Evolutionary conservation across 2,113 vertebrate genomes (phyloP).

Genomic region (Oryzias woworae): DNA sequence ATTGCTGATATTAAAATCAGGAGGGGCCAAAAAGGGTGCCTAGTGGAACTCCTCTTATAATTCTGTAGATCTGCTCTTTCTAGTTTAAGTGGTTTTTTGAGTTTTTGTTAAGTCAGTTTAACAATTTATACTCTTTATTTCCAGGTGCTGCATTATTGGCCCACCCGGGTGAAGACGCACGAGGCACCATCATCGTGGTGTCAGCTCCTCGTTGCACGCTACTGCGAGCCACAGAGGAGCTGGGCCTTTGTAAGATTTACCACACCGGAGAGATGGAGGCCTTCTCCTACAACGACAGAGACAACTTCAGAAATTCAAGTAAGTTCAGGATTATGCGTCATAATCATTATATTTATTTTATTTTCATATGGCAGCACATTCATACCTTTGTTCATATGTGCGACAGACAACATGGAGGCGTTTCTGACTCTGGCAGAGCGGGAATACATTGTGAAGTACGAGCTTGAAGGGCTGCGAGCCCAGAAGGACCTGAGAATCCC

Average conservation of each 20-base stretch:
- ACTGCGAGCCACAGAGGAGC: slow-evolving; percentile 70
- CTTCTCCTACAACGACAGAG: slow-evolving; percentile 74
- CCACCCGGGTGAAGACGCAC: slow-evolving; percentile 78
- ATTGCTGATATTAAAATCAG: no score
- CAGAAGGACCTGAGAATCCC: slow-evolving; percentile 73
- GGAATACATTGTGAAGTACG: slow-evolving; percentile 78
- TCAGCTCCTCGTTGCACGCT: slow-evolving; percentile 78
- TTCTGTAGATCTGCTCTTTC: no score
- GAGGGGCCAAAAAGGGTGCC: no score
- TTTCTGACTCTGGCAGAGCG: slow-evolving; percentile 80
- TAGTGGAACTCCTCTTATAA: no score
- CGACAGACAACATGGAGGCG: slow-evolving; percentile 74
- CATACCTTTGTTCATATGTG: neutral
- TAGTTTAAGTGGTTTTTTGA: neutral
- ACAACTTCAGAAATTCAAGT: slow-evolving; percentile 77
- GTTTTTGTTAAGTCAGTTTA: no score
- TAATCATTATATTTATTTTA: neutral
- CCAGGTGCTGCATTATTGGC: slow-evolving; percentile 75
- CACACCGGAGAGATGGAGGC: slow-evolving; percentile 67
- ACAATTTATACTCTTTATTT: neutral
- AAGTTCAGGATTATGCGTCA: neutral
- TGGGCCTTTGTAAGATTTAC: slow-evolving; percentile 77
- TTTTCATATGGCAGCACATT: neutral
- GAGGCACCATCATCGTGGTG: slow-evolving; percentile 74
- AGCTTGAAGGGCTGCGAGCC: slow-evolving; percentile 74